Evolutionary conservation across 2,113 vertebrate genomes (phyloP), one percentile per base, ranked within the genome.

Genomic region (Centropristis striata): DNA sequence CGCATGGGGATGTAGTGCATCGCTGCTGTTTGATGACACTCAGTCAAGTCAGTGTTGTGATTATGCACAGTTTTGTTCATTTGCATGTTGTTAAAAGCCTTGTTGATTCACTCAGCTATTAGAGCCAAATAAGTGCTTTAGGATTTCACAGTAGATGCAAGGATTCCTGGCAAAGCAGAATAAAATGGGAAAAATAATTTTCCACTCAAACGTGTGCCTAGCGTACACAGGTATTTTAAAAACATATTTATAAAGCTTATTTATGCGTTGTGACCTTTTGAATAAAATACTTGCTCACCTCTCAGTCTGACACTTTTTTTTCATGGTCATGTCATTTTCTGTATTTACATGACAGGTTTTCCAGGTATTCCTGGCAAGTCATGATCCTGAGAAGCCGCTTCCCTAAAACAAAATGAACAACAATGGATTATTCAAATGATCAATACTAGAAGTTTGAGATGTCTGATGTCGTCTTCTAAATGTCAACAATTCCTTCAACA

Each of bases 61-160:
- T 87, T 83, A 83, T 75, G 63, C 70, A 69, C 59, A 71, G 77
- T 80, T 84, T 82, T 86, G 83, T 81, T 78, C 20, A 86, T 88
- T 71, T 86, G 78, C 77, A 81, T 81, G 71, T 57, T 44, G 49
- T 81, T 83, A 73, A 72, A 78, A 78, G 75, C 49, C 32, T 73
- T 44, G 61, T 76, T 76, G 72, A 11, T 70, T 66, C 23, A 25
- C 37, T 59, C 12, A 57, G 49, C 25, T 71, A 75, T 46, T 32
- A 44, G 16, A 71, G 49, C n/a, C 53, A 57, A 67, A 65, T 27
- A 46, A 44, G 11, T 53, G 61, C 39, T 21, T 71, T 16, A 50
- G 6, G 8, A 11, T 36, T 70, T 41, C 37, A 65, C 23, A 47
- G 23, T 18, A 46, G 42, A 60, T 21, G 13, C 11, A 36, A 54